A percentile compares a stretch with the other conserved stretches of the same genome.
Conservation (phyloP, 2,888 invertebrate genomes). For the Dryadula phaetusa region DNA sequence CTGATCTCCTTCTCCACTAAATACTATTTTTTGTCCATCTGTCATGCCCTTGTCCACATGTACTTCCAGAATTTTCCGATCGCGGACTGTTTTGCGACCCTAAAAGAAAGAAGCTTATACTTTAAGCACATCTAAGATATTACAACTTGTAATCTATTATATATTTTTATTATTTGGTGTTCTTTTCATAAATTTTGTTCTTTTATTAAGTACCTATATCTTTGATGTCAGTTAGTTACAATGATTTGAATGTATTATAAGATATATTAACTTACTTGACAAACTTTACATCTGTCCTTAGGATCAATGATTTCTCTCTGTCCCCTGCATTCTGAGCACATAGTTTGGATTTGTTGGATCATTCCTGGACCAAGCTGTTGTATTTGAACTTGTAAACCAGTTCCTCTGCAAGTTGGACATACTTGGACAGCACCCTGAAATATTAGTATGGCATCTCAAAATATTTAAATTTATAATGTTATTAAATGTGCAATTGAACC, state of each 20-base stretch:
- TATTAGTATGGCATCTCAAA: constrained; percentile 17
- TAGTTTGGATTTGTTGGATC: constrained; percentile 95
- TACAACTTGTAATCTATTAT: no score
- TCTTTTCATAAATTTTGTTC: no score
- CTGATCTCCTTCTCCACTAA: constrained; percentile 98
- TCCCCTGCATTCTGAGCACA: constrained; percentile 94
- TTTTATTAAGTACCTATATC: no score
- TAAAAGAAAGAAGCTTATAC: constrained; percentile 48
- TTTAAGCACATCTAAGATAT: background rate
- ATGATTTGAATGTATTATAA: background rate
- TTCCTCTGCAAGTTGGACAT: constrained; percentile 94
- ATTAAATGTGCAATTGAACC: no score
- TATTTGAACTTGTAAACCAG: constrained; percentile 90
- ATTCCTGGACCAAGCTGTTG: constrained; percentile 86
- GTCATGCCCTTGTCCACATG: constrained; percentile 97
- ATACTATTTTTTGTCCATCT: constrained; percentile 97
- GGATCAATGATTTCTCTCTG: constrained; percentile 93
- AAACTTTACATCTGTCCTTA: constrained; percentile 97
- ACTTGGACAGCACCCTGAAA: constrained; percentile 90
- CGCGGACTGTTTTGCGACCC: constrained; percentile 95
- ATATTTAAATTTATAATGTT: no score
- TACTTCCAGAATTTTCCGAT: constrained; percentile 97
- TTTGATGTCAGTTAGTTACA: background rate
- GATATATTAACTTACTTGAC: constrained; percentile 79
- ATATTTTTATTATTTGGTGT: no score